These are phyloP conservation scores for Colletes latitarsis DNA, from an alignment of 1,140 invertebrate genomes.

Conservation along the genomic window DNA sequence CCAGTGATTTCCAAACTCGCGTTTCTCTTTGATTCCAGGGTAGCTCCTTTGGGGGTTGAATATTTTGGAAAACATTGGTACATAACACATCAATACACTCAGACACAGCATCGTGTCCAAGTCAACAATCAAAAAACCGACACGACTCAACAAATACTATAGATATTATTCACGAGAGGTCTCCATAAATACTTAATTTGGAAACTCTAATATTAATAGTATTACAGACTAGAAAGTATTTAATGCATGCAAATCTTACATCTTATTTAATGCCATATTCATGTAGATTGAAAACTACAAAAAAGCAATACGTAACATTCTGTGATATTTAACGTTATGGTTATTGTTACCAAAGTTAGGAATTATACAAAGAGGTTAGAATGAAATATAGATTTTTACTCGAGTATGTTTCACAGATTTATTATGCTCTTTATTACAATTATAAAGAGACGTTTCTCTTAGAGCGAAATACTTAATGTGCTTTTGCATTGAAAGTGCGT, in stretches of 20 bases:
- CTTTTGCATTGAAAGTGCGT: neutral
- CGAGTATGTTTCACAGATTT: neutral
- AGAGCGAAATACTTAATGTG: neutral
- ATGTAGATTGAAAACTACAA: no score
- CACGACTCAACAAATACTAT: neutral
- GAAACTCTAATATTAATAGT: no score
- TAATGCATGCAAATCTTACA: no score
- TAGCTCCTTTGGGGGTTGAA: no score
- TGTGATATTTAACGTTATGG: neutral
- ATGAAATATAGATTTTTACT: conserved; percentile 4
- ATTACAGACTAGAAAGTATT: no score
- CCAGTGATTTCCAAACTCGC: no score
- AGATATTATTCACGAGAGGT: neutral
- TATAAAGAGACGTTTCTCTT: neutral
- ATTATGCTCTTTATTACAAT: conserved; percentile 14
- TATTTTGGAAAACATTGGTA: no score
- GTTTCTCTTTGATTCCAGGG: no score
- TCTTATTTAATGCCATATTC: neutral
- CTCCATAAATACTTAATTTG: neutral
- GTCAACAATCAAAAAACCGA: no score
- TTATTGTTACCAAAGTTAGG: neutral
- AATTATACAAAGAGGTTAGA: conserved; percentile 1
- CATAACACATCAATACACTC: no score
- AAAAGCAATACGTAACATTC: no score
- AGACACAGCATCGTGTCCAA: no score